A percentile compares a stretch with the other conserved stretches of the same genome.
These are phyloP conservation scores for Zelostemma sp. DNA, from an alignment of 1,140 invertebrate species.

Conservation along the genomic window DNA sequence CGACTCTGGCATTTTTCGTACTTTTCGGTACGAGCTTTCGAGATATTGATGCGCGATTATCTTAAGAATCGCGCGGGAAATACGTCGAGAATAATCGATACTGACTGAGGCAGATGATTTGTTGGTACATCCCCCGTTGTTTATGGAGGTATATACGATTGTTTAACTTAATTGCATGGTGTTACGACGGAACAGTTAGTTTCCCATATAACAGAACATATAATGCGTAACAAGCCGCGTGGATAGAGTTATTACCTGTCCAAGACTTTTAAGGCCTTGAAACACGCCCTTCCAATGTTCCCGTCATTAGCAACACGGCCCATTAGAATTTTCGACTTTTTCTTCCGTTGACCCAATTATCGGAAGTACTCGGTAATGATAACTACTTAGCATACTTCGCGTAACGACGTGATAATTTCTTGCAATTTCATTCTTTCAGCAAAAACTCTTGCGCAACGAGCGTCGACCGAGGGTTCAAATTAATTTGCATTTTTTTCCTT, in stretches of 20 bases:
- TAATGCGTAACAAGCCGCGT: conserved; percentile 41
- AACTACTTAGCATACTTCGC: conserved; percentile 1
- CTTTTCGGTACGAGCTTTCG: neutral
- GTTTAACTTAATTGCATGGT: conserved; percentile 68
- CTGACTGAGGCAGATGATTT: conserved; percentile 51
- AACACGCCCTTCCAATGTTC: conserved; percentile 63
- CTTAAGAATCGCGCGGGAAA: conserved; percentile 5
- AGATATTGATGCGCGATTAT: neutral
- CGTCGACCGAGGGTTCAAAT: too few relatives aligned
- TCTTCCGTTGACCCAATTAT: conserved; percentile 6
- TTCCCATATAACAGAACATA: conserved; percentile 54
- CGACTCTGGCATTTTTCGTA: too few relatives aligned
- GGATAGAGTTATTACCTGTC: conserved; percentile 66
- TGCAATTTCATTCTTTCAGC: neutral
- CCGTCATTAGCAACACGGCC: conserved; percentile 59
- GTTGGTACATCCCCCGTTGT: conserved; percentile 56
- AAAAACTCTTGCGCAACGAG: too few relatives aligned
- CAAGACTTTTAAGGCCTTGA: conserved; percentile 60
- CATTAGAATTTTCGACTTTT: conserved; percentile 54
- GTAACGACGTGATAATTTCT: too few relatives aligned
- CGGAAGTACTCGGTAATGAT: neutral
- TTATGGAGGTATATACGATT: conserved; percentile 62
- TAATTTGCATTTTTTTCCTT: too few relatives aligned
- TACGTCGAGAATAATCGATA: conserved; percentile 13
- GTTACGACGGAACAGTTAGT: conserved; percentile 60